Conservation (phyloP, 1,140 invertebrate species). For the Dysdera silvatica region DNA sequence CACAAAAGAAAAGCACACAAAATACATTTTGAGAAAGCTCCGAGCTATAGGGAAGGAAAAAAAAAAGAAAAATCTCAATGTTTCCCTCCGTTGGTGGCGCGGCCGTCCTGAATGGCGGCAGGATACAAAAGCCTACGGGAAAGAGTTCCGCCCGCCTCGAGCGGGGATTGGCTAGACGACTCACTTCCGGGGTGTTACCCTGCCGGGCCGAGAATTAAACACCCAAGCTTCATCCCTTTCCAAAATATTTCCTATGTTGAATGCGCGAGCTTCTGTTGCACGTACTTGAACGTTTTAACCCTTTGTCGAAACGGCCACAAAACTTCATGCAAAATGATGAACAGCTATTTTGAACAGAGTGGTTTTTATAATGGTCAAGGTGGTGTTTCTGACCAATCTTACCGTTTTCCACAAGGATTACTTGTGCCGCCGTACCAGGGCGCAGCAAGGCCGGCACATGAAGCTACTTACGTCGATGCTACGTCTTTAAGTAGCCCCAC, state of each 20-base stretch:
- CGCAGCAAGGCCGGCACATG: slow-evolving; percentile 13
- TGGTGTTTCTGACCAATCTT: slow-evolving; percentile 55
- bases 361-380: slow-evolving; percentile 70
- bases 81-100: background rate
- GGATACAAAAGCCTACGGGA: slow-evolving; percentile 24
- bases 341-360: slow-evolving; percentile 89
- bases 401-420: slow-evolving; percentile 68
- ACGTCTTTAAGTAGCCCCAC: background rate
- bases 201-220: slow-evolving; percentile 16
- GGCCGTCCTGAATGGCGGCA: slow-evolving; percentile 27
- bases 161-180: slow-evolving; percentile 20
- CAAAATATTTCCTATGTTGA: too few relatives aligned
- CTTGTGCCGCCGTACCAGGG: slow-evolving; percentile 35
- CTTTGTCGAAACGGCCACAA: too few relatives aligned
- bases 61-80: background rate
- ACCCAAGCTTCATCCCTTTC: too few relatives aligned
- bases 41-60: background rate
- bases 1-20: too few relatives aligned
- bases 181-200: slow-evolving; percentile 28
- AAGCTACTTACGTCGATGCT: slow-evolving; percentile 42
- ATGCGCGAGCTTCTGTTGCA: too few relatives aligned
- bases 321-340: slow-evolving; percentile 56
- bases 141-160: slow-evolving; percentile 21
- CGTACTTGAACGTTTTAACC: too few relatives aligned
- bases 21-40: too few relatives aligned